phyloP scores from a whole-genome alignment of 2,113 vertebrate species.

The Uropsilus gracilis region DNA sequence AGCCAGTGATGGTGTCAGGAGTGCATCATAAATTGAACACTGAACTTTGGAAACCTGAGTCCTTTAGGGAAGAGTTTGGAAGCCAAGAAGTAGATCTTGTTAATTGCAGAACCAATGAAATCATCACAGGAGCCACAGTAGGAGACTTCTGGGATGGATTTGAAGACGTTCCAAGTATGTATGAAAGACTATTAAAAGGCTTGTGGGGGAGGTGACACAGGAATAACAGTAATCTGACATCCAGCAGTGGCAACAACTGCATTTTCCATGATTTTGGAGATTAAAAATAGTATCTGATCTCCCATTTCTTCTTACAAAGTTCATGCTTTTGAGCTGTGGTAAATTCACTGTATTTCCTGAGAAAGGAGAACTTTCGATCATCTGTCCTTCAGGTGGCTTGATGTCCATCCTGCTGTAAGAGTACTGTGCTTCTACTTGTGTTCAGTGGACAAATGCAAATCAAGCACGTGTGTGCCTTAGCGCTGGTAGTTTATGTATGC shows the following conservation, averaged over 20 bases:
- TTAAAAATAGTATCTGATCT: not conserved
- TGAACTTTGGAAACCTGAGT: slow-evolving; percentile 89
- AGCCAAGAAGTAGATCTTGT: slow-evolving; percentile 89
- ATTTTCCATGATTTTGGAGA: not conserved
- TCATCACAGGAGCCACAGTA: slow-evolving; percentile 89
- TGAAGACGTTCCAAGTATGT: slow-evolving; percentile 89
- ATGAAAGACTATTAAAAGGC: not conserved
- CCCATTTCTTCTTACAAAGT: not conserved
- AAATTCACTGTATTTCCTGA: not conserved
- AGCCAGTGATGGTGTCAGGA: slow-evolving; percentile 91
- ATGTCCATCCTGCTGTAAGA: not conserved
- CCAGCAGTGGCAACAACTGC: not conserved
- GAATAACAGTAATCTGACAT: not conserved
- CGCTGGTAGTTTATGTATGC: not conserved
- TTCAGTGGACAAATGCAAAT: not conserved
- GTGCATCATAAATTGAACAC: slow-evolving; percentile 88
- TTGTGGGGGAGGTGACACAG: not conserved
- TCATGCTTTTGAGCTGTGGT: not conserved
- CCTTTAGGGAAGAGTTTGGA: slow-evolving; percentile 89
- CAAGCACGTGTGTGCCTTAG: not conserved
- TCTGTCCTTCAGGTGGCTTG: not conserved
- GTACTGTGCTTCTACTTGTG: not conserved
- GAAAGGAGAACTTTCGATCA: not conserved
- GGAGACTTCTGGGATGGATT: slow-evolving; percentile 92
- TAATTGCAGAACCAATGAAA: slow-evolving; percentile 89